Evolutionary conservation across 53 echinoderm and acorn worm species (phyloP).

Genomic region (Luidia sarsii): DNA sequence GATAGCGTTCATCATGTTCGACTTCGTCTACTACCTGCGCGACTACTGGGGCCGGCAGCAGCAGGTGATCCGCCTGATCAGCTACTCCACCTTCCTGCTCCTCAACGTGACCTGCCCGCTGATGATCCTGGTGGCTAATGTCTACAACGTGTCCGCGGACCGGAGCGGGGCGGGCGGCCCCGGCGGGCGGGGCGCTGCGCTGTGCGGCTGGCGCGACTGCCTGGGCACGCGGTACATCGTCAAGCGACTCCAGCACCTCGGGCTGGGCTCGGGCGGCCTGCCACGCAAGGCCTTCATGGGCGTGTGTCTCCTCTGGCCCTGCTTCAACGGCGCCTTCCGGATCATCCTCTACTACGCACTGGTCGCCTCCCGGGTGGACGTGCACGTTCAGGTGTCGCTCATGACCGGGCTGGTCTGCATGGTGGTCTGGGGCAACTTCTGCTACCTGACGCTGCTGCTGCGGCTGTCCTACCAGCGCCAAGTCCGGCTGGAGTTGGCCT

Average conservation of each 20-base stretch:
- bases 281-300: constrained; percentile 54
- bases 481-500: constrained; percentile 61
- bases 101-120: constrained; percentile 45
- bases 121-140: constrained; percentile 49
- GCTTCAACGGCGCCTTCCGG: constrained; percentile 44
- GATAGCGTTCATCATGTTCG: constrained; percentile 62
- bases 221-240: constrained; percentile 59
- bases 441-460: constrained; percentile 64
- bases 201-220: constrained; percentile 33
- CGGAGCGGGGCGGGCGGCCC: neutral
- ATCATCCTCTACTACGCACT: constrained; percentile 23
- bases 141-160: constrained; percentile 34
- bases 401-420: constrained; percentile 21
- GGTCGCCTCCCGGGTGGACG: neutral
- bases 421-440: constrained; percentile 63
- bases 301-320: constrained; percentile 61
- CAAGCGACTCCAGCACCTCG: constrained; percentile 70
- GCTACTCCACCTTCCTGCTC: constrained; percentile 69
- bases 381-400: constrained; percentile 49
- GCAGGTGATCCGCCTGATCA: constrained; percentile 59
- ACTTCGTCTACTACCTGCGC: constrained; percentile 36
- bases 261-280: constrained; percentile 33
- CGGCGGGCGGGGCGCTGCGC: no score
- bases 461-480: constrained; percentile 68
- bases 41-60: constrained; percentile 65